Conservation (phyloP, 2,797 vertebrate species). For the Sebastes glaucus region DNA sequence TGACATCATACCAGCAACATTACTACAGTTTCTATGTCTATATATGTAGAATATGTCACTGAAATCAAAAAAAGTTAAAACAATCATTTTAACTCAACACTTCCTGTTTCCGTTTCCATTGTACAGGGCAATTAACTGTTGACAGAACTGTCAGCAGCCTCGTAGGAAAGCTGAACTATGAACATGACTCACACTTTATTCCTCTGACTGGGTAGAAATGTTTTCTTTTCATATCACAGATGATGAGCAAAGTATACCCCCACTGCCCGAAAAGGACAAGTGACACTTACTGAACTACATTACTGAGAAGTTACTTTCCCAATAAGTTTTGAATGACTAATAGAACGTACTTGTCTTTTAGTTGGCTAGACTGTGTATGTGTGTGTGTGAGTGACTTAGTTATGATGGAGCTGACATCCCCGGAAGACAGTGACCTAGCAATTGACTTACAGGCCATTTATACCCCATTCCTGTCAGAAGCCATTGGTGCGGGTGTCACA, state of each 20-base stretch:
- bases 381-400: constrained; percentile 14
- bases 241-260: background rate
- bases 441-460: constrained; percentile 72
- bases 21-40: too few species aligned
- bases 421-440: constrained; percentile 65
- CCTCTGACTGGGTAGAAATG: background rate
- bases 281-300: background rate
- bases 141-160: too few species aligned
- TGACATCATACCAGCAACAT: too few species aligned
- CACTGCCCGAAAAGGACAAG: background rate
- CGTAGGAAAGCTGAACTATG: background rate
- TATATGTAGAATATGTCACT: too few species aligned
- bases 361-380: background rate
- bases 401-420: constrained; percentile 57
- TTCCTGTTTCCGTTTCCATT: too few species aligned
- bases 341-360: background rate
- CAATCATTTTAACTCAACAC: too few species aligned
- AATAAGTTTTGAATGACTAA: background rate
- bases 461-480: constrained; percentile 64
- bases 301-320: background rate
- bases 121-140: too few species aligned
- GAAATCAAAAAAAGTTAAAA: too few species aligned
- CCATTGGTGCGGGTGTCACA: constrained; percentile 56
- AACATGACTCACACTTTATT: background rate
- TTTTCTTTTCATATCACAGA: background rate